These are phyloP conservation scores for Drosophila asahinai DNA, from an alignment of 1,140 invertebrate genomes.

Conservation along the genomic window DNA sequence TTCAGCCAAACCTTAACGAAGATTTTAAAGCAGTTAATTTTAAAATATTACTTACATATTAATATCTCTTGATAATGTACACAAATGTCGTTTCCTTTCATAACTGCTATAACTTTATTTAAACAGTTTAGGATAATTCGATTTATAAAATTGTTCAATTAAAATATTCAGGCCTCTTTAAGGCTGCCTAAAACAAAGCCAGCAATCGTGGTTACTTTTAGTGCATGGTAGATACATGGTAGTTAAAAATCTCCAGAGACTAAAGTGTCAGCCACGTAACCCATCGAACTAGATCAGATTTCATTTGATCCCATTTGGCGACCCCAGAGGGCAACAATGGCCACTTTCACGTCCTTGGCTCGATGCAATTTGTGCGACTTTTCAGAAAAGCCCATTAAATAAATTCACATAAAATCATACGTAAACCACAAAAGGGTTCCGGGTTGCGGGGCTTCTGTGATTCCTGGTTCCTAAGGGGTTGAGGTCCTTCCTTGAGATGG, in stretches of 20 bases:
- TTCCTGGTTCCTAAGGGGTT: conserved; percentile 1
- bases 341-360: conserved; percentile 20
- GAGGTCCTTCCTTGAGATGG: not conserved
- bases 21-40: no score
- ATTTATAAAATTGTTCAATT: no score
- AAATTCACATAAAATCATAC: conserved; percentile 33
- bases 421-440: conserved; percentile 42
- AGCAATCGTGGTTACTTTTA: not conserved
- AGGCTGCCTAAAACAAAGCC: not conserved
- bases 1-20: no score
- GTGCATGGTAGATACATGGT: not conserved
- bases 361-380: conserved; percentile 23
- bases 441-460: not conserved
- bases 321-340: conserved; percentile 25
- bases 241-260: not conserved
- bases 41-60: no score
- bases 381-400: conserved; percentile 55
- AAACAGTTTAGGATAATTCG: no score
- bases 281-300: conserved; percentile 9
- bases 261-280: not conserved
- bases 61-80: no score
- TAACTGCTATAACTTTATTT: no score
- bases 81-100: no score
- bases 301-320: not conserved
- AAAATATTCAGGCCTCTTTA: not conserved